Evolutionary conservation across 1,140 invertebrate species (phyloP).

Genomic region (Bombus soroeensis): DNA sequence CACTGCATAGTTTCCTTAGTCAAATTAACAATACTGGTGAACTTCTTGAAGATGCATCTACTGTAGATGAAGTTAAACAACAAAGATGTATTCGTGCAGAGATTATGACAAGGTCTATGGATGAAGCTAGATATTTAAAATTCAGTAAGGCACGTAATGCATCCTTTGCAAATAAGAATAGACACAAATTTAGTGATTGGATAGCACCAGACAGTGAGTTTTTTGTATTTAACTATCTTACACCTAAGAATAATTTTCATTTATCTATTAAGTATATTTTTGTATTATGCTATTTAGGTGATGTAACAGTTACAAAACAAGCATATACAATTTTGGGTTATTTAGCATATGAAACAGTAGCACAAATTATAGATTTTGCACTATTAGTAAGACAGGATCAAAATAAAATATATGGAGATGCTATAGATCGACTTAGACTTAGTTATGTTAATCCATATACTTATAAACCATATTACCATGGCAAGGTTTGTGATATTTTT

Average conservation of each 20-base stretch:
- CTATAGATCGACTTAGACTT: conserved; percentile 79
- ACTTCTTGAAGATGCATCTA: conserved; percentile 70
- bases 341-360: conserved; percentile 87
- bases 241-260: conserved; percentile 7
- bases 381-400: conserved; percentile 86
- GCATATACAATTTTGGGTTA: conserved; percentile 85
- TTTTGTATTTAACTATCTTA: conserved; percentile 23
- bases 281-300: conserved; percentile 73
- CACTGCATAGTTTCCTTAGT: conserved; percentile 70
- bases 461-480: conserved; percentile 79
- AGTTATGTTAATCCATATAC: conserved; percentile 80
- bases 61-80: conserved; percentile 76
- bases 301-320: conserved; percentile 82
- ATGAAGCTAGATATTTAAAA: conserved; percentile 79
- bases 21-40: conserved; percentile 79
- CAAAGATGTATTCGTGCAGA: conserved; percentile 79
- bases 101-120: conserved; percentile 76
- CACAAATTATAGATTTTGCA: conserved; percentile 86
- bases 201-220: conserved; percentile 76
- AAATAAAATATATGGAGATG: conserved; percentile 82
- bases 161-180: conserved; percentile 82
- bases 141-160: conserved; percentile 82
- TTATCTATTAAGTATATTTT: not conserved
- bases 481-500: conserved; percentile 66
- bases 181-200: conserved; percentile 84